Evolutionary conservation across 2,113 vertebrate genomes (phyloP).

Genomic region (Orthochromis indermauri): DNA sequence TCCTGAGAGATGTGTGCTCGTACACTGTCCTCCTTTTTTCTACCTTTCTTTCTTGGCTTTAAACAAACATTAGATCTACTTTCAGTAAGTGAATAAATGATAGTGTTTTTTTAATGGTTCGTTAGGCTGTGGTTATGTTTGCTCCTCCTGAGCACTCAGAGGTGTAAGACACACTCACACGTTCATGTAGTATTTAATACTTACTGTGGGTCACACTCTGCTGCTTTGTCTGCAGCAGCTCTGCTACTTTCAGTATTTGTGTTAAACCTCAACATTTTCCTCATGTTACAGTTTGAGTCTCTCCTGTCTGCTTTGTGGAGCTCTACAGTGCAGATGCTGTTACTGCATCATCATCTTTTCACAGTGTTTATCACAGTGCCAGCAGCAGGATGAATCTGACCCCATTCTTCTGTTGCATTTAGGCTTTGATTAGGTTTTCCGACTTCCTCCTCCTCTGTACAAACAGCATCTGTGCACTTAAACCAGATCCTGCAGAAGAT

Average conservation of each 20-base stretch:
- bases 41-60: neutral
- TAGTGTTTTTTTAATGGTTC: neutral
- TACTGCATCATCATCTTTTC: neutral
- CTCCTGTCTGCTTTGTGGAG: neutral
- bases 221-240: neutral
- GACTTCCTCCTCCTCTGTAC: neutral
- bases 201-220: neutral
- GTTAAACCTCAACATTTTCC: neutral
- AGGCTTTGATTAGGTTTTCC: neutral
- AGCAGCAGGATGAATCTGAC: neutral
- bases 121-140: fast-evolving
- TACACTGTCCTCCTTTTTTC: neutral
- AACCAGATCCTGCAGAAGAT: neutral
- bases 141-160: neutral
- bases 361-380: neutral
- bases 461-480: neutral
- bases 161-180: neutral
- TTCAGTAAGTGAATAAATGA: neutral
- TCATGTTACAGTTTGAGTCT: fast-evolving
- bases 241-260: neutral
- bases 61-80: fast-evolving
- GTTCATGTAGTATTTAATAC: fast-evolving
- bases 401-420: fast-evolving
- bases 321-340: neutral
- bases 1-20: neutral